phyloP scores from a whole-genome alignment of 2,113 vertebrate species.

The Perccottus glenii region DNA sequence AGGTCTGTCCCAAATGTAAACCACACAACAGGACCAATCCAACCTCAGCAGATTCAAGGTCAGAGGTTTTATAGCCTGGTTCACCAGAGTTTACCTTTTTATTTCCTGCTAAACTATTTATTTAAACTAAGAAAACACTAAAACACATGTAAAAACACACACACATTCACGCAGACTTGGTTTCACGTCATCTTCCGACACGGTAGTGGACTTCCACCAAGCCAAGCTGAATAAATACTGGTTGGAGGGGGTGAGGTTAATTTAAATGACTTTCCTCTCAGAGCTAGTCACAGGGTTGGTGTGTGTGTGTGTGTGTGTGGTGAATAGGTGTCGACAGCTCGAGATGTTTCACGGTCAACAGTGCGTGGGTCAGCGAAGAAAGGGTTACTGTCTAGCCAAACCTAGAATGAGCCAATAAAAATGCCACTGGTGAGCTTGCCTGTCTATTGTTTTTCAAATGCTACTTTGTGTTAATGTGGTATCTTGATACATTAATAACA shows the following conservation, averaged over 20 bases:
- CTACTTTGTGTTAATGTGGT: slow-evolving; percentile 32
- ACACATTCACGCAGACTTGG: slow-evolving; percentile 24
- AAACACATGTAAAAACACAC: slow-evolving; percentile 50
- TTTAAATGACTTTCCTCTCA: slow-evolving; percentile 63
- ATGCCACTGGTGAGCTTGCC: slow-evolving; percentile 3
- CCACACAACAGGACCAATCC: slow-evolving; percentile 50
- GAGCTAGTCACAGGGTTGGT: slow-evolving; percentile 52
- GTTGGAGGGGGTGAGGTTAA: slow-evolving; percentile 48
- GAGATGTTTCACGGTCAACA: slow-evolving; percentile 51
- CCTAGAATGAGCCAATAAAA: slow-evolving; percentile 10
- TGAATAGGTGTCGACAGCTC: slow-evolving; percentile 49
- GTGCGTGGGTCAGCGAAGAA: slow-evolving; percentile 37
- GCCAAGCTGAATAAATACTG: slow-evolving; percentile 77
- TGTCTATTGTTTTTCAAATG: slow-evolving; percentile 17
- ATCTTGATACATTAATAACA: slow-evolving; percentile 40
- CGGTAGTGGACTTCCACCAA: slow-evolving; percentile 60
- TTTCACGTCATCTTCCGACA: slow-evolving; percentile 49
- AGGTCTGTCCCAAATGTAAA: slow-evolving; percentile 43
- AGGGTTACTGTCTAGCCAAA: slow-evolving; percentile 44
- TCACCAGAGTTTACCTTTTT: slow-evolving; percentile 65
- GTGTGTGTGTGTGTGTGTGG: slow-evolving; percentile 24
- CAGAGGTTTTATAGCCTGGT: slow-evolving; percentile 53
- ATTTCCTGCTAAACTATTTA: slow-evolving; percentile 61
- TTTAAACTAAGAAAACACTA: slow-evolving; percentile 59
- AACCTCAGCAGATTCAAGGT: slow-evolving; percentile 40